phyloP scores from a whole-genome alignment of 1,140 invertebrate species.

The Adoxophyes honmai region DNA sequence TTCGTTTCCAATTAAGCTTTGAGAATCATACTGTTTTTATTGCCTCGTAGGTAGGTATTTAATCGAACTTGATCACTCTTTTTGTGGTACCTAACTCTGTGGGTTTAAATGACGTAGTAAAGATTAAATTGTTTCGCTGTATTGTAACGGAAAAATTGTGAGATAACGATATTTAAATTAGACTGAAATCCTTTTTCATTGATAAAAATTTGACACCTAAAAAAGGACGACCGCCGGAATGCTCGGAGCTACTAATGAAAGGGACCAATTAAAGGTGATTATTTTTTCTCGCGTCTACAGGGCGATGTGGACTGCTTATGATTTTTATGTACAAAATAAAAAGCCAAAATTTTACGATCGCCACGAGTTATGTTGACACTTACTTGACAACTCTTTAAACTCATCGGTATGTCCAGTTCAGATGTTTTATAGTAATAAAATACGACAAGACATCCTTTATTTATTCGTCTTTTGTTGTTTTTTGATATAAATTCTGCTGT shows the following conservation, averaged over 20 bases:
- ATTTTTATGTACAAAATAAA: not conserved
- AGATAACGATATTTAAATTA: constrained; percentile 72
- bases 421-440: no score
- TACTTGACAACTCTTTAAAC: no score
- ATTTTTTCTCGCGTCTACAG: constrained; percentile 67
- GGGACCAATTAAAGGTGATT: constrained; percentile 73
- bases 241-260: constrained; percentile 73
- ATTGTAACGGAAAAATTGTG: constrained; percentile 5
- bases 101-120: constrained; percentile 8
- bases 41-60: constrained; percentile 5
- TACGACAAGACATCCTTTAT: no score
- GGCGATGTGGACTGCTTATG: constrained; percentile 44
- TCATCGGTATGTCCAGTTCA: no score
- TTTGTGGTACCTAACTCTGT: not conserved
- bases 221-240: constrained; percentile 65
- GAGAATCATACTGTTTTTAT: constrained; percentile 10
- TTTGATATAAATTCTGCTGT: no score
- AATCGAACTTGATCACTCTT: not conserved
- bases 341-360: not conserved
- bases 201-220: constrained; percentile 74
- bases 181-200: constrained; percentile 74
- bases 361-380: no score
- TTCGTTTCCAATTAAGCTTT: constrained; percentile 11
- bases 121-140: constrained; percentile 14
- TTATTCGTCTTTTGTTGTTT: no score